Conservation (phyloP, 2,888 invertebrate species). For the Eupeodes luniger region DNA sequence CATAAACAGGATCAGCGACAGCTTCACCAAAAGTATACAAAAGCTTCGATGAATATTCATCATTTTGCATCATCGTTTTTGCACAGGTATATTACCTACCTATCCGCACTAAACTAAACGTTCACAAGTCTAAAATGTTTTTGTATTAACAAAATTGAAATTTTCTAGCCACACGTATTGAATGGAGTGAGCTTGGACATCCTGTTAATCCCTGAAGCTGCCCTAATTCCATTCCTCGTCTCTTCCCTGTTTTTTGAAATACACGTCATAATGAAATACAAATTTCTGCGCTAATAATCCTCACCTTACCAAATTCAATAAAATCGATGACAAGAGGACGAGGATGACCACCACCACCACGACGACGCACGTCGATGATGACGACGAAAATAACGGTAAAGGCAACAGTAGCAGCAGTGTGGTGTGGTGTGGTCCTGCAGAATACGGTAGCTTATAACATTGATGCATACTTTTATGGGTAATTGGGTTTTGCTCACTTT, state of each 20-base stretch:
- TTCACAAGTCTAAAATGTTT: conserved; percentile 20
- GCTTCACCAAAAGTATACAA: conserved; percentile 1
- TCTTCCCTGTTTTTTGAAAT: not conserved
- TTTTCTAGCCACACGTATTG: conserved; percentile 42
- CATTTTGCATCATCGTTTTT: not conserved
- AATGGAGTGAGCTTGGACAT: not conserved
- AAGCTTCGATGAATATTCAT: conserved; percentile 68
- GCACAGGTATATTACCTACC: not conserved
- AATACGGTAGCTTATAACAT: not conserved
- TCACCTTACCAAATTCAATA: conserved; percentile 20
- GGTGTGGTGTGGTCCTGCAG: not conserved
- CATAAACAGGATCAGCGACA: conserved; percentile 68
- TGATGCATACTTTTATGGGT: conserved; percentile 7
- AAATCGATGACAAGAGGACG: conserved; percentile 28
- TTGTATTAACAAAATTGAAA: conserved; percentile 59
- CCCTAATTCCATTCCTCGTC: not conserved
- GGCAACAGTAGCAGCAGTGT: not conserved
- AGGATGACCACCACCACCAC: not conserved
- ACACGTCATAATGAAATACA: conserved; percentile 34
- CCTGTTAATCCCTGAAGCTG: conserved; percentile 40
- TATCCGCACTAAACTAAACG: conserved; percentile 8
- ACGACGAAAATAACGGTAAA: too few species aligned
- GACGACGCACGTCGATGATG: too few species aligned
- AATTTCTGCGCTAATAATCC: conserved; percentile 56
- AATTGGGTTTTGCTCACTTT: conserved; percentile 33